phyloP scores from a whole-genome alignment of 2,797 vertebrate species.

The Cossypha polioptera region DNA sequence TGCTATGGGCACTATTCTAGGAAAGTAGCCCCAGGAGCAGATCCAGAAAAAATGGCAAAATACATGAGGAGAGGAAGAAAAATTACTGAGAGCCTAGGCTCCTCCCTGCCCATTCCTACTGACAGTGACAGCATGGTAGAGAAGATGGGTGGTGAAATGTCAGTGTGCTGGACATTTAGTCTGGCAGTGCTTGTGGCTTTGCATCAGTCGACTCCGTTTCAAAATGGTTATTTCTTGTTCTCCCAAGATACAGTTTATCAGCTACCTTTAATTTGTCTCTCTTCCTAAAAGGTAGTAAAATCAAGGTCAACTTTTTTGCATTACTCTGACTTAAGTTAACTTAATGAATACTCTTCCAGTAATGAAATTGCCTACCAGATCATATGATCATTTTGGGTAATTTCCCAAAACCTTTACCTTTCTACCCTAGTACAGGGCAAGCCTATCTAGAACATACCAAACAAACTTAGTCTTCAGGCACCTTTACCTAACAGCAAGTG shows the following conservation, averaged over 20 bases:
- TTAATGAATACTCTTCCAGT: neutral
- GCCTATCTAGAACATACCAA: neutral
- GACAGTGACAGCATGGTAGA: accelerated
- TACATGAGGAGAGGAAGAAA: neutral
- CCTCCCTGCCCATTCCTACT: neutral
- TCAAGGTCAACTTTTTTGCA: neutral
- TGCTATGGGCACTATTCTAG: neutral
- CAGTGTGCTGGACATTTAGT: neutral
- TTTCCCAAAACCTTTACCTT: neutral
- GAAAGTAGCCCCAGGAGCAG: neutral
- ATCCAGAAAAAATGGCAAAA: neutral
- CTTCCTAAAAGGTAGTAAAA: neutral
- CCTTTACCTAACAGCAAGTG: neutral
- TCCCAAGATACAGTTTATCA: neutral
- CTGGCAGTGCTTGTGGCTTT: neutral
- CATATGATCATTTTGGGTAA: neutral
- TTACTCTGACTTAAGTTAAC: neutral
- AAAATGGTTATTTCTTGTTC: neutral
- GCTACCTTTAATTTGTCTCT: neutral
- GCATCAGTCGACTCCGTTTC: accelerated
- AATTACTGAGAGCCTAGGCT: neutral
- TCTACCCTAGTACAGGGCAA: accelerated
- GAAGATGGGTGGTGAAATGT: neutral
- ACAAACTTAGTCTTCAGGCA: neutral
- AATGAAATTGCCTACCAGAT: neutral